phyloP scores from a whole-genome alignment of 2,888 invertebrate genomes.

The Drosophila monieri region DNA sequence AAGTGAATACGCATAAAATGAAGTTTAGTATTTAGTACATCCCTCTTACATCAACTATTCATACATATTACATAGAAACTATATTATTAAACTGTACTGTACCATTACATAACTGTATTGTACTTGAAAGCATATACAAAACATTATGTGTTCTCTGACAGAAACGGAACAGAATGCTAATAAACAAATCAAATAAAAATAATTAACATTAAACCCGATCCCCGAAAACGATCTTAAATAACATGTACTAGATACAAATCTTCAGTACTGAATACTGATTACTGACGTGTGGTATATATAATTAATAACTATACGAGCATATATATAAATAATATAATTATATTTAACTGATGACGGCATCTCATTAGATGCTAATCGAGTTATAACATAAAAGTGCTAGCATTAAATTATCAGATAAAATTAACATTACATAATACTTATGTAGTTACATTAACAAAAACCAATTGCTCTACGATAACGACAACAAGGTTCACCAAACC shows the following conservation, averaged over 20 bases:
- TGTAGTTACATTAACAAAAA: conserved; percentile 55
- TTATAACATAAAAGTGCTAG: conserved; percentile 55
- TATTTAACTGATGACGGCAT: conserved; percentile 30
- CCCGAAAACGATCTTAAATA: conserved; percentile 30
- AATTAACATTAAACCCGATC: conserved; percentile 11
- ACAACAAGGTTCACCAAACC: conserved; percentile 43
- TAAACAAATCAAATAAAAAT: conserved; percentile 30
- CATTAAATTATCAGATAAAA: conserved; percentile 70
- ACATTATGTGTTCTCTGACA: conserved; percentile 19
- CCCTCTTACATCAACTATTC: conserved; percentile 37
- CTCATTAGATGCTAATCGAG: conserved; percentile 50
- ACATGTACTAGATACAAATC: conserved; percentile 37
- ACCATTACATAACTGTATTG: conserved; percentile 48
- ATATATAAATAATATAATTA: conserved; percentile 45
- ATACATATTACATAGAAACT: conserved; percentile 47
- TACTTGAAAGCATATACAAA: conserved; percentile 50
- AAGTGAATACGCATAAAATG: conserved; percentile 20
- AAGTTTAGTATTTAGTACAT: conserved; percentile 54
- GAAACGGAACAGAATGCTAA: conserved; percentile 25
- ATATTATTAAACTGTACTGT: conserved; percentile 47
- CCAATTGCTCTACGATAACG: conserved; percentile 59
- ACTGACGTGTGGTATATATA: conserved; percentile 46
- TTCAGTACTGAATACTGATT: conserved; percentile 46
- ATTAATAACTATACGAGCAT: conserved; percentile 17
- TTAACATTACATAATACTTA: conserved; percentile 54